Percentiles rank a stretch among this genome's conserved stretches.
These are phyloP conservation scores for Schrankia costaestrigalis DNA, from an alignment of 2,888 invertebrate genomes.

Conservation along the genomic window DNA sequence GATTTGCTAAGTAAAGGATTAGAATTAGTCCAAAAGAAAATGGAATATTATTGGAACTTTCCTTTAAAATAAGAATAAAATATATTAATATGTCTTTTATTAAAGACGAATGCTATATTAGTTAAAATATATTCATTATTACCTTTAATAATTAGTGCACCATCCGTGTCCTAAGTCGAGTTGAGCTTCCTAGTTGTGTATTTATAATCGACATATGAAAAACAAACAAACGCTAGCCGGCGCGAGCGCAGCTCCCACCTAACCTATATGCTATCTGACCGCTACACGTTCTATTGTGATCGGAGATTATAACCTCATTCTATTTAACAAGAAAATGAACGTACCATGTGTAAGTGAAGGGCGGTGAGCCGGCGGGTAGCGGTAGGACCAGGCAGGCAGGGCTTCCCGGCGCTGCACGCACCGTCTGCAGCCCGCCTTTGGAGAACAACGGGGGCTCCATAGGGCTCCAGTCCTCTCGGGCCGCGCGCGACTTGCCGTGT, in stretches of 20 bases:
- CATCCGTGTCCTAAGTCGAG: conserved; percentile 51
- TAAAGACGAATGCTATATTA: too few species aligned
- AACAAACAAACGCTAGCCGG: conserved; percentile 69
- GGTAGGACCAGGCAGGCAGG: conserved; percentile 51
- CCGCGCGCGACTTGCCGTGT: conserved; percentile 72
- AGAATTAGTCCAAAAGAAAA: too few species aligned
- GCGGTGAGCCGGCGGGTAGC: conserved; percentile 60
- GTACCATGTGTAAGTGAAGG: conserved; percentile 66
- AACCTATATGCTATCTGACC: conserved; percentile 25
- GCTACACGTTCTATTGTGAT: conserved; percentile 29
- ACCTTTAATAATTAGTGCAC: too few species aligned
- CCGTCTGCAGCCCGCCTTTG: conserved; percentile 46
- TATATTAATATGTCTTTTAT: too few species aligned
- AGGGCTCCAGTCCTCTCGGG: conserved; percentile 67
- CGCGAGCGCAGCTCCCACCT: conserved; percentile 29
- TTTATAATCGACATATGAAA: conserved; percentile 75
- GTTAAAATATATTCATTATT: too few species aligned
- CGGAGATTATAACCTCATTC: conserved; percentile 31
- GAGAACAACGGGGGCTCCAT: conserved; percentile 72
- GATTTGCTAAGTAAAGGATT: too few species aligned
- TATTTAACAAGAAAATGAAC: conserved; percentile 37
- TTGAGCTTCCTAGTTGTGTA: conserved; percentile 49
- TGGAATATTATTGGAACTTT: too few species aligned
- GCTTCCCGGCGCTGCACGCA: conserved; percentile 62
- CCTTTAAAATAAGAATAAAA: too few species aligned